Evolutionary conservation across 2,888 invertebrate species (phyloP).

Genomic region (Agriopis aurantiaria): DNA sequence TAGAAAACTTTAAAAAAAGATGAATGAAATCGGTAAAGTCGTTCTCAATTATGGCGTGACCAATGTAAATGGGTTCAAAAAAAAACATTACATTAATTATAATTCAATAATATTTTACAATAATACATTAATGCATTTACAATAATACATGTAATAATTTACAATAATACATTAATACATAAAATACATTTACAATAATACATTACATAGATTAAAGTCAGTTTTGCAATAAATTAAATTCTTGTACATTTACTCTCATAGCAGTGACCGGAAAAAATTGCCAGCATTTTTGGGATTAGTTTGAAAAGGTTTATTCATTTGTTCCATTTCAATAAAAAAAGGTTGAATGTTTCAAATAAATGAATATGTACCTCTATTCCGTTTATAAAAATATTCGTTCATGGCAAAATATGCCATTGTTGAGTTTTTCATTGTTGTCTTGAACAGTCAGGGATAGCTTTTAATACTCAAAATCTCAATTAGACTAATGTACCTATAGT

Average conservation of each 20-base stretch:
- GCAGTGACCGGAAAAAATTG: conserved; percentile 25
- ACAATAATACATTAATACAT: too few species aligned
- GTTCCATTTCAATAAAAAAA: conserved; percentile 17
- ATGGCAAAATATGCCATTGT: conserved; percentile 15
- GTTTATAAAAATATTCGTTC: conserved; percentile 10
- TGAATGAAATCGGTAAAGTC: too few species aligned
- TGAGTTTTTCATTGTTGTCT: neutral
- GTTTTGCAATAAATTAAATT: neutral
- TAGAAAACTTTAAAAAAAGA: too few species aligned
- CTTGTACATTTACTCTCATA: too few species aligned
- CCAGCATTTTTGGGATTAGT: conserved; percentile 33
- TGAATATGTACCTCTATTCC: neutral
- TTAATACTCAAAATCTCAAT: neutral
- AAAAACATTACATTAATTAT: too few species aligned
- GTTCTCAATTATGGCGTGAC: too few species aligned
- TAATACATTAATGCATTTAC: too few species aligned
- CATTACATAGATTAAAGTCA: too few species aligned
- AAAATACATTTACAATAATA: too few species aligned
- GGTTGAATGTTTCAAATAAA: neutral
- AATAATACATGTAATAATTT: too few species aligned
- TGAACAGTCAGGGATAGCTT: neutral
- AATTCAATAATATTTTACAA: too few species aligned
- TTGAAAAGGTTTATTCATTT: conserved; percentile 20
- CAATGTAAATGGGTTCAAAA: too few species aligned
- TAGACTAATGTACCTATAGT: neutral